Evolutionary conservation across 2,888 invertebrate genomes (phyloP), one percentile per base, ranked within the genome.

Genomic region (Temnothorax rugatulus): DNA sequence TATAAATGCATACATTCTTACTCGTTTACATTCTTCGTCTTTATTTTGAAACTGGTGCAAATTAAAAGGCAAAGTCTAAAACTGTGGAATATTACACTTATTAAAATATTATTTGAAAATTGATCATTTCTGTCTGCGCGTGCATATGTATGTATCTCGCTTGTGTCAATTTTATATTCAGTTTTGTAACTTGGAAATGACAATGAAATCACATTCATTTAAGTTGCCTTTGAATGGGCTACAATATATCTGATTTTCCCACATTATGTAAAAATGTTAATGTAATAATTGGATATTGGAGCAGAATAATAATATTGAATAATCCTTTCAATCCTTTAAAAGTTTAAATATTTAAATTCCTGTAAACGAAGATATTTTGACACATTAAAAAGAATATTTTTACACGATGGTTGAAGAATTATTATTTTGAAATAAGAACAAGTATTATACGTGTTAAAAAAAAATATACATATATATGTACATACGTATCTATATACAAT

Each of bases 31-130:
- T 54, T 15, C 2, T 2, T 21, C 47, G 15, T 25, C 8, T 15
- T 25, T 64, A 64, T 64, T 64, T 68, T 18, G 47, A 47, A 68
- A 68, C 18, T 47, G 25, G 9, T 41, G 11, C 18, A 47, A 66
- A 29, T 47, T 4, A 5, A 29, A 44, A 47, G 21, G 29, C 4
- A 44, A 29, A 47, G 29, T 18, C 25, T 47, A 68, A 44, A 25
- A 38, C 44, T 41, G 5, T 29, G 18, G 3, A 11, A 25, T 25
- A 18, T 66, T 47, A 15, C 8, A 25, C 9, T 61, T 15, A 64
- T 44, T 25, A 44, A 66, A 44, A 1, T 66, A 13, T 2, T 3
- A 44, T 3, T 64, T 66, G 4, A 21, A 66, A 64, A 66, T 15
- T 66, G 15, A 66, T 21, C 21, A 21, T 25, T 66, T 64, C 41